Evolutionary conservation across 2,113 vertebrate species (phyloP), one percentile per base, ranked within the genome.

Genomic region (Variabilichromis moorii): DNA sequence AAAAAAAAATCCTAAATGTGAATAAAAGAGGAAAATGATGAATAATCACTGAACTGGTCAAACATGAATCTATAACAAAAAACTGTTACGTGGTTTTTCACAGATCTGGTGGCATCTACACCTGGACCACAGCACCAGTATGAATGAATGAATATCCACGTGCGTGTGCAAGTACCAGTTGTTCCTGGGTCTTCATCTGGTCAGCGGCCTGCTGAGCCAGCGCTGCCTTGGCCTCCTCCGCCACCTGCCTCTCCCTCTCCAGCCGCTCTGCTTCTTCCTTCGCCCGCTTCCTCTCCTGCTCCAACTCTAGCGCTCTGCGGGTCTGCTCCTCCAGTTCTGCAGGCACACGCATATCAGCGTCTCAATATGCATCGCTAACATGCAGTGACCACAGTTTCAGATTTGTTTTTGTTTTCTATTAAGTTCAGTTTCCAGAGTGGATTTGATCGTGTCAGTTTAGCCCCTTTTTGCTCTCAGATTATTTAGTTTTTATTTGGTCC

Each of bases 101-200:
- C 40, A 50, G 24, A 45, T 50, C 26, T 50, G 42, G 24, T 47
- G 21, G 42, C 3, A 28, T 76, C 71, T 28, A 17, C 42, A 19
- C 71, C 42, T 50, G 42, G 9, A 31, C 16, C 17, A 47, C 42
- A 78, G 42, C 16, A 78, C 42, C 42, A 13, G 17, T 50, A 28
- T 50, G 1, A 78, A 47, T 8, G 42, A 2, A 47, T 28, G 71
- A 19, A 17, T 50, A 47, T 45, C 5, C 17, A 21, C 4, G 3
- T 45, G 68, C 2, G 8, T 17, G 42, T 13, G 45, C 12, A 37
- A 19, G 28, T 91, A 99, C 98, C 95, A 99, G 96, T 59, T 99
- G 98, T 9, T 99, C 98, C 93, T 99, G 98, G 88, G 96, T 99
- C 96, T 99, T 99, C 98, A 98, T 98, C 94, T 99, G 98, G 95